phyloP scores from a whole-genome alignment of 2,888 invertebrate genomes.

The Drosophila formosana region DNA sequence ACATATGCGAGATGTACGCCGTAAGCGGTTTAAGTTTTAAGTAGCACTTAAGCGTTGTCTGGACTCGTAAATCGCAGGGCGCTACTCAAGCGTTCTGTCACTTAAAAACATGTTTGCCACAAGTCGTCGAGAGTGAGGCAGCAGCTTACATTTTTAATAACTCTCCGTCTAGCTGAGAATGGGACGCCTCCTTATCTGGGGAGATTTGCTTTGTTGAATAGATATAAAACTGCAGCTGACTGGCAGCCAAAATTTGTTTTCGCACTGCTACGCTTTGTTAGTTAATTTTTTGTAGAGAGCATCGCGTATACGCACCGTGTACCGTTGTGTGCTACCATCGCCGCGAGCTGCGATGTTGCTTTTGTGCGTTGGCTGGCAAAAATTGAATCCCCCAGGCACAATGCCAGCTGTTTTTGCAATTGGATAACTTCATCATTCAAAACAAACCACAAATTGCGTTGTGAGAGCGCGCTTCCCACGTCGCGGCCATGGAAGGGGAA shows the following conservation, averaged over 20 bases:
- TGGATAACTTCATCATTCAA: constrained; percentile 75
- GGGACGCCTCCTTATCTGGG: constrained; percentile 16
- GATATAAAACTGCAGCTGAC: constrained; percentile 1
- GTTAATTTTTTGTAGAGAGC: constrained; percentile 41
- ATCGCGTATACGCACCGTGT: constrained; percentile 65
- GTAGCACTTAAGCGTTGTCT: constrained; percentile 77
- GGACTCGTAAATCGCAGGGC: constrained; percentile 73
- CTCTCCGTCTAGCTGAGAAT: constrained; percentile 12
- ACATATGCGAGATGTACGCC: constrained; percentile 54
- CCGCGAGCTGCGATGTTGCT: constrained; percentile 11
- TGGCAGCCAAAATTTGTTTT: constrained; percentile 31
- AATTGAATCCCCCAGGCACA: constrained; percentile 64
- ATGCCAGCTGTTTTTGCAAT: constrained; percentile 79
- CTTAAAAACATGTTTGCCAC: constrained; percentile 58
- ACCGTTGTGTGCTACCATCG: not conserved
- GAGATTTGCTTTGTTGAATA: constrained; percentile 12
- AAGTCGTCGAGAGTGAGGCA: not conserved
- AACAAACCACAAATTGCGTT: constrained; percentile 67
- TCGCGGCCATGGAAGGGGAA: constrained; percentile 2
- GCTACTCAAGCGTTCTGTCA: constrained; percentile 57
- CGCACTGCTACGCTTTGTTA: constrained; percentile 45
- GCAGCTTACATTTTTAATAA: constrained; percentile 48
- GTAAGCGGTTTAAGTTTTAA: constrained; percentile 78
- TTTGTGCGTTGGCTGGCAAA: constrained; percentile 27
- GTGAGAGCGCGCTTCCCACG: constrained; percentile 45